phyloP scores from a whole-genome alignment of 2,797 vertebrate species.

The Phataginus tricuspis region DNA sequence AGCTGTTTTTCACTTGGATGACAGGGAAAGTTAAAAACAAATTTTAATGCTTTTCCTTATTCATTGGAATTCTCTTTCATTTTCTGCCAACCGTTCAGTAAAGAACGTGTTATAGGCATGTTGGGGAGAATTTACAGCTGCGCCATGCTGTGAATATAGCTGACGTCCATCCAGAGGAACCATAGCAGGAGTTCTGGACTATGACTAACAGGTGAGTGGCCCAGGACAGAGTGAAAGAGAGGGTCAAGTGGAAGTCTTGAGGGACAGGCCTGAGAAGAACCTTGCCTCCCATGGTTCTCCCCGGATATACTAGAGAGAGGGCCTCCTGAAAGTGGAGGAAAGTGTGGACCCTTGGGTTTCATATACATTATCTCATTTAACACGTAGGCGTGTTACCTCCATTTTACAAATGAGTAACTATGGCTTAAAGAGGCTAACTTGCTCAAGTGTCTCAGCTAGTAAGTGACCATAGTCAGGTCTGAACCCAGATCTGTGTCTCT shows the following conservation, averaged over 20 bases:
- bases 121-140: not conserved
- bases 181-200: not conserved
- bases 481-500: not conserved
- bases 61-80: not conserved
- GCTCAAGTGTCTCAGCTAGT: not conserved
- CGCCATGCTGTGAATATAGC: not conserved
- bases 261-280: not conserved
- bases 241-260: not conserved
- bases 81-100: not conserved
- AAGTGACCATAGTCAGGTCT: not conserved
- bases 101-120: not conserved
- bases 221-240: not conserved
- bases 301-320: not conserved
- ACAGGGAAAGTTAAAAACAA: not conserved
- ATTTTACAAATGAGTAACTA: not conserved
- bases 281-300: not conserved
- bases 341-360: not conserved
- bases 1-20: constrained; percentile 7
- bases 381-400: not conserved
- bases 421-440: not conserved
- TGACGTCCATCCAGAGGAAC: not conserved
- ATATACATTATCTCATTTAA: not conserved
- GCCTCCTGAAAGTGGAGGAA: not conserved
- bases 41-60: not conserved
- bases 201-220: not conserved